Evolutionary conservation across 1,140 invertebrate species (phyloP), one percentile per base, ranked within the genome.

Genomic region (Hylaeus volcanicus): DNA sequence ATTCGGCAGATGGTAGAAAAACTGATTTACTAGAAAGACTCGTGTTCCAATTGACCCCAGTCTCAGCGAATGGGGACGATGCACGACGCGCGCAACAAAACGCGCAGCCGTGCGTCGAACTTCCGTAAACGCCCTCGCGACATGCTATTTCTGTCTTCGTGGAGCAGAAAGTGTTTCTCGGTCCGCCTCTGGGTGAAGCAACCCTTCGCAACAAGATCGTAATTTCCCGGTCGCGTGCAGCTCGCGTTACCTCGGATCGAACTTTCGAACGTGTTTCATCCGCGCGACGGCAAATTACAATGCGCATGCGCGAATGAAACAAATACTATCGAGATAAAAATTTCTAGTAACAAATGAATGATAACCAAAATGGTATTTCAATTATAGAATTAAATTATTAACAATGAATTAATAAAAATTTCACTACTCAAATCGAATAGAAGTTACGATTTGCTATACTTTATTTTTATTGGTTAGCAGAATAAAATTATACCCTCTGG

Each of bases 211-310:
- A 2, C 68, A 15, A 37, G 64, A 37, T 75, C 73, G 73, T 75
- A 80, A 80, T 80, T 80, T 61, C 78, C 72, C 72, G n/a, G 55
- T 66, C 74, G 66, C 72, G 78, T 41, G 65, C 43, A 64, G 60
- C 60, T 56, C 64, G 39, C 72, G 55, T 71, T 43, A 37, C 55
- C 55, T 15, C 37, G 5, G 61, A 14, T 14, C 26, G 55, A 71
- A 85, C 84, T 86, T 86, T 86, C 84, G 75, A 84, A 61, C 66
- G 76, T 86, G 74, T 78, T 71, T 85, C 83, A 75, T 85, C 64
- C 69, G 43, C 58, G 78, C 78, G 84, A 82, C 74, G 84, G 85
- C 84, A 82, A 84, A 69, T 85, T 74, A 75, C 79, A 68, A 26
- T 58, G 71, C 26, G 14, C 14, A 53, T 9, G 51, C 6, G 9